These are phyloP conservation scores for Pagetopsis macropterus DNA, from an alignment of 2,797 vertebrate genomes.

Conservation along the genomic window DNA sequence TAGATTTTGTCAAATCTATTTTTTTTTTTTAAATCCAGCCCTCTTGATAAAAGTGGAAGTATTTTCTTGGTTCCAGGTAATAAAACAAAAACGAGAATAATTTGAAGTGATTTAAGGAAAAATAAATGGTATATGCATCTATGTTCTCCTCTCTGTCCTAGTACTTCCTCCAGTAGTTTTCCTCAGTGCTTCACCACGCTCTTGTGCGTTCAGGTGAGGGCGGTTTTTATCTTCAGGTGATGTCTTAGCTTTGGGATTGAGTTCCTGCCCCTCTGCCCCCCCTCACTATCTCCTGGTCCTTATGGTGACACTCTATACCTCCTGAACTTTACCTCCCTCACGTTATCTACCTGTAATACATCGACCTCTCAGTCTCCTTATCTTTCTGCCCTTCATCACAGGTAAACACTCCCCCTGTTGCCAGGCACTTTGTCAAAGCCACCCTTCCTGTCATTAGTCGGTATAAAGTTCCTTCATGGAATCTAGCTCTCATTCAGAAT, in stretches of 20 bases:
- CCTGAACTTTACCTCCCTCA: conserved; percentile 67
- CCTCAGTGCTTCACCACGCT: conserved; percentile 26
- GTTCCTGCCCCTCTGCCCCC: conserved; percentile 71
- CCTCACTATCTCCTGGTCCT: conserved; percentile 64
- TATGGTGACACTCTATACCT: conserved; percentile 80
- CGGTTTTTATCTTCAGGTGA: conserved; percentile 72
- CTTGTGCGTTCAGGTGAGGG: conserved; percentile 57
- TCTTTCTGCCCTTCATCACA: conserved; percentile 52
- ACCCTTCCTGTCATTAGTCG: background rate
- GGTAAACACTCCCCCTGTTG: conserved; percentile 45
- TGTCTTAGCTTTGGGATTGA: conserved; percentile 65
- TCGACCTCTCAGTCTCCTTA: conserved; percentile 55
- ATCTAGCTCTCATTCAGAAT: background rate
- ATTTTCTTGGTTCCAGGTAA: background rate
- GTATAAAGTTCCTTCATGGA: background rate
- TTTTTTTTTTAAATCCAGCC: no score
- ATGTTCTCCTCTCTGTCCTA: conserved; percentile 5
- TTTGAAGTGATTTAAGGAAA: background rate
- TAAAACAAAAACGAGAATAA: background rate
- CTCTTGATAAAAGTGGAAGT: background rate
- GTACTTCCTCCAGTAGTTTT: conserved; percentile 10
- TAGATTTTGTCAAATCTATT: no score
- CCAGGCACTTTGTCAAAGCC: conserved; percentile 3
- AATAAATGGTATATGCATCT: background rate
- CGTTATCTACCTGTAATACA: conserved; percentile 68